Base-by-base conservation (phyloP, 2,888 invertebrate species). In the Euphydryas editha region DNA sequence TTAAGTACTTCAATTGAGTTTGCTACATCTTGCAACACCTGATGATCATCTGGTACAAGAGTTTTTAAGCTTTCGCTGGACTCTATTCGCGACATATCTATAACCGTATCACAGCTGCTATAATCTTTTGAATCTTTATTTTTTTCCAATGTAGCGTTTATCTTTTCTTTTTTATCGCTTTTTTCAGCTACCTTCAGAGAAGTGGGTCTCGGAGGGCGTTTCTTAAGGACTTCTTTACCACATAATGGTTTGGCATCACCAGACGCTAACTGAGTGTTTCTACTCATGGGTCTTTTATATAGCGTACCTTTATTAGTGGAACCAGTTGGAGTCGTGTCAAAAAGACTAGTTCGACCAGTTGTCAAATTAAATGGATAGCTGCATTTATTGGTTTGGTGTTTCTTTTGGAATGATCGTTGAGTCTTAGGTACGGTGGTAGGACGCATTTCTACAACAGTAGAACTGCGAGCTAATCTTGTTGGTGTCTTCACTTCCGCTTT, bases 41-140 rank as follows among this genome's bases (percentile, higher is more conserved):
- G 75, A 30, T 76, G 68, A 18, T 91, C 91, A 58, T 93, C 93
- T n/a, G 92, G 87, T 0, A 92, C 91, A 58, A 93, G 78, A 55
- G 93, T 93, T 75, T 88, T 91, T 0, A 93, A 78, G 75, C 93
- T 93, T 49, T 93, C 93, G 69, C 87, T 92, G 0, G 93, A 93
- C 79, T 93, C 93, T 39, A 92, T 92, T 49, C 92, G 81, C 0
- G 88, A 87, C 79, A 90, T 85, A 74, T 92, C 88, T 4, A 90
- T 81, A 20, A 94, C 84, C 0, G 94, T 94, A 78, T 94, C 94
- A 0, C 93, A 88, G 49, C 94, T 94, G 76, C 94, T 94, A 37
- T 93, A 93, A 68, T 88, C 87, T 42, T 88, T 87, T 24, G 76
- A 85, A 68, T 87, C 85, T 73, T 90, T 90, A 15, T 81, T 79